phyloP scores from a whole-genome alignment of 2,888 invertebrate genomes.

The Priocnemis perturbator region DNA sequence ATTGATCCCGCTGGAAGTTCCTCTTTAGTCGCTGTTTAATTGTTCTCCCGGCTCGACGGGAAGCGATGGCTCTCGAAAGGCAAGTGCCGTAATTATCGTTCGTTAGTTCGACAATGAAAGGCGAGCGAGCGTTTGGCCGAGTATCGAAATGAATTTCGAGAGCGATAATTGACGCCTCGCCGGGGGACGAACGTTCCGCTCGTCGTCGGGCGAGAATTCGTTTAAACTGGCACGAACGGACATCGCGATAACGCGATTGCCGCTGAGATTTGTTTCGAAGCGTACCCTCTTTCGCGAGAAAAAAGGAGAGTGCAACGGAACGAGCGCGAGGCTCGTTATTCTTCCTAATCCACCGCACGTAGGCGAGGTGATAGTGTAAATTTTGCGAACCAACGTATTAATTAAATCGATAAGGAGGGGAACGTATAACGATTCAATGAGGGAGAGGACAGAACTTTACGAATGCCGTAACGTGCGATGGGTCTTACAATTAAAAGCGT shows the following conservation, averaged over 20 bases:
- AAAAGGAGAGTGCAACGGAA: neutral
- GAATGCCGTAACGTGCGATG: neutral
- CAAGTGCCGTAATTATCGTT: conserved; percentile 2
- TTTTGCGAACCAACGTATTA: neutral
- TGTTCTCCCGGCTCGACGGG: neutral
- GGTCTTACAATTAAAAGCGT: neutral
- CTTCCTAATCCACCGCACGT: conserved; percentile 1
- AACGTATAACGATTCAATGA: neutral
- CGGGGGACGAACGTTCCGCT: neutral
- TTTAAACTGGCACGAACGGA: neutral
- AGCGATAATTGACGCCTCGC: neutral
- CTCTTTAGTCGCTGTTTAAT: neutral
- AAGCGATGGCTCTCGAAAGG: conserved; percentile 3
- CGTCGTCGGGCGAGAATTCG: neutral
- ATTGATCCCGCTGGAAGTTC: neutral
- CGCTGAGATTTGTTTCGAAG: neutral
- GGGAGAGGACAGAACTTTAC: neutral
- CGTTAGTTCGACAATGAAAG: neutral
- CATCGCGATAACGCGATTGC: neutral
- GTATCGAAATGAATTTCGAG: conserved; percentile 8
- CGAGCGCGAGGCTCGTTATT: neutral
- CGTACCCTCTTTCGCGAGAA: neutral
- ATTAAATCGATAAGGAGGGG: neutral
- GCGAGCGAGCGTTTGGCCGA: neutral
- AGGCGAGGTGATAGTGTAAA: neutral